phyloP scores from a whole-genome alignment of 2,113 vertebrate genomes.

The Albula goreensis region DNA sequence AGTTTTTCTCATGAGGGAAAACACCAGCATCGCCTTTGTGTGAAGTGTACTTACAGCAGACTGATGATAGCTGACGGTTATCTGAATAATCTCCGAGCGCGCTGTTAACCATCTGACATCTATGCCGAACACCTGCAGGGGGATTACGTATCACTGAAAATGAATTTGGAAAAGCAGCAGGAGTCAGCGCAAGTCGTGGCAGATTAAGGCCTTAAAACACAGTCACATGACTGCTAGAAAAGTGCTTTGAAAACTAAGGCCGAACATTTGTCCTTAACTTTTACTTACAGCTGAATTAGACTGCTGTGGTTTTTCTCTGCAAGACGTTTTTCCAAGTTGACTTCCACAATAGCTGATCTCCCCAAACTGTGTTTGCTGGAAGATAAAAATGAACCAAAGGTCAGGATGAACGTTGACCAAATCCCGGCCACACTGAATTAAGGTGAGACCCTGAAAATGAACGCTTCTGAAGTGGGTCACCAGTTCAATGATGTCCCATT shows the following conservation, averaged over 20 bases:
- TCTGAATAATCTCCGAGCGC: constrained; percentile 29
- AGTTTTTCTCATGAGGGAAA: too few relatives aligned
- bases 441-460: not conserved
- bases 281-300: too few relatives aligned
- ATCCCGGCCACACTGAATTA: not conserved
- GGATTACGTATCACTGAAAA: not conserved
- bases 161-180: not conserved
- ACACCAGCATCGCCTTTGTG: constrained; percentile 15
- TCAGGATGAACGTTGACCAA: too few relatives aligned
- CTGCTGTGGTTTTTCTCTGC: too few relatives aligned
- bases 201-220: not conserved
- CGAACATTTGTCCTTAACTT: too few relatives aligned
- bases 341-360: too few relatives aligned
- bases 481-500: not conserved
- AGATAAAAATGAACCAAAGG: too few relatives aligned
- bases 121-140: not conserved
- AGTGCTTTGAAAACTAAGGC: not conserved
- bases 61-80: not conserved
- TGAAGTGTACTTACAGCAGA: constrained; percentile 15
- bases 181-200: not conserved
- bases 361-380: too few relatives aligned
- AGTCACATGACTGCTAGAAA: not conserved
- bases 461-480: not conserved
- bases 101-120: constrained; percentile 39
- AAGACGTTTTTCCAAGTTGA: too few relatives aligned